Base-by-base conservation (phyloP, 2,113 vertebrate species). In the Pollimyrus isidori region DNA sequence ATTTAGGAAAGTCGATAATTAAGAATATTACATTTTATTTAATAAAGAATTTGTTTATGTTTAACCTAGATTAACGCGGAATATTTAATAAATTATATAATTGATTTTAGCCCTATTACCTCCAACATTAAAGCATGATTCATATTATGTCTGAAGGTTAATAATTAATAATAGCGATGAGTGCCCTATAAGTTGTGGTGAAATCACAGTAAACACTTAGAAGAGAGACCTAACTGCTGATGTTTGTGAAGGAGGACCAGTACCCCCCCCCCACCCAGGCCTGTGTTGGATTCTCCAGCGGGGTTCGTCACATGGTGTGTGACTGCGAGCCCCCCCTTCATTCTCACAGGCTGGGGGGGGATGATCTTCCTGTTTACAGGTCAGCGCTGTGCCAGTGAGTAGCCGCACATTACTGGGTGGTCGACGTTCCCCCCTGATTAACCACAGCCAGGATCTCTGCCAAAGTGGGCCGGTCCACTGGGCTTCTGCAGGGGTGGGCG, bases 301-400 rank as follows among this genome's bases (percentile, higher is more conserved):
- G 87, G 9, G 83, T 92, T 93, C 89, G 91, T 95, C 95, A 93
- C 92, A 88, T 84, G 0, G 23, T 26, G 46, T 89, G 92, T 91
- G 95, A 96, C 39, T 86, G 90, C 0, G 86, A 95, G 93, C 39
- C 15, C 90, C 88, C 93, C 91, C 95, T 89, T 96, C 95, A 95
- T 94, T 3, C 65, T 92, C 7, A 93, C 90, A 91, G 90, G 89
- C 65, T 80, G 91, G 73, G 69, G 83, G 89, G 92, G 92, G 91
- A 26, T 30, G 87, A 90, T 88, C 90, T 89, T 91, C 56, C 15
- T 50, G 87, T 89, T 92, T 84, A 88, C 91, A 80, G 82, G 91
- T 91, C 92, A 89, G 91, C 35, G 73, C 48, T 46, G 87, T 42
- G 50, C 50, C n/a, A 39, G 26, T 23, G 21, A 50, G 42, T 23